Evolutionary conservation across 1,140 invertebrate genomes (phyloP).

Genomic region (Geopemphigus sp.): DNA sequence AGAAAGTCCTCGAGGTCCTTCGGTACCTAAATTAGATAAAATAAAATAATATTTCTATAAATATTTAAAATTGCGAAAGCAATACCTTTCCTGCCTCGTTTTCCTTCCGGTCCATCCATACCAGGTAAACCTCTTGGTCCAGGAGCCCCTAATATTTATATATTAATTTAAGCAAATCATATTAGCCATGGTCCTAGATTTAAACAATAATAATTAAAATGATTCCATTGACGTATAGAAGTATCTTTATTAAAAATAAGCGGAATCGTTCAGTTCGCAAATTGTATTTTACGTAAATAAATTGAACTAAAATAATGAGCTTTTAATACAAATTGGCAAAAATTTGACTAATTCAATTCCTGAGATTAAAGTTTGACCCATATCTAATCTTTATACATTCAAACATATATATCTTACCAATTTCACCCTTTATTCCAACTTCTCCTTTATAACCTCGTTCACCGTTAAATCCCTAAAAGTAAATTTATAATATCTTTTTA

Average conservation of each 20-base stretch:
- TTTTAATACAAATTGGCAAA: no score
- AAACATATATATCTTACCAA: slow-evolving; percentile 51
- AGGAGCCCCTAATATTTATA: slow-evolving; percentile 60
- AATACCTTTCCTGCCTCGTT: slow-evolving; percentile 64
- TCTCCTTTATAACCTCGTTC: slow-evolving; percentile 54
- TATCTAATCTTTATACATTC: no score
- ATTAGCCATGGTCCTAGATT: neutral
- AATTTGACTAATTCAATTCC: no score
- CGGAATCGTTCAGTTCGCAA: no score
- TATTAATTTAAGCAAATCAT: neutral
- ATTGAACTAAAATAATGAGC: no score
- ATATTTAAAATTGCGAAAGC: no score
- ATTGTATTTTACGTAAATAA: no score
- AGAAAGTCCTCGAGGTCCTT: slow-evolving; percentile 59
- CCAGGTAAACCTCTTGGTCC: slow-evolving; percentile 74
- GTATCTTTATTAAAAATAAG: neutral
- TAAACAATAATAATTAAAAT: neutral
- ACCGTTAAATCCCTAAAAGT: slow-evolving; percentile 52
- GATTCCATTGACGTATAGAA: neutral
- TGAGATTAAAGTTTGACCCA: no score
- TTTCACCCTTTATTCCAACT: slow-evolving; percentile 63
- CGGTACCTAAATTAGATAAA: slow-evolving; percentile 57
- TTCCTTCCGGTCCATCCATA: slow-evolving; percentile 70
- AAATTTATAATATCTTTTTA: neutral
- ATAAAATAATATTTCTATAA: neutral